phyloP scores from a whole-genome alignment of 2,888 invertebrate genomes.

The Drosophila niveifrons region DNA sequence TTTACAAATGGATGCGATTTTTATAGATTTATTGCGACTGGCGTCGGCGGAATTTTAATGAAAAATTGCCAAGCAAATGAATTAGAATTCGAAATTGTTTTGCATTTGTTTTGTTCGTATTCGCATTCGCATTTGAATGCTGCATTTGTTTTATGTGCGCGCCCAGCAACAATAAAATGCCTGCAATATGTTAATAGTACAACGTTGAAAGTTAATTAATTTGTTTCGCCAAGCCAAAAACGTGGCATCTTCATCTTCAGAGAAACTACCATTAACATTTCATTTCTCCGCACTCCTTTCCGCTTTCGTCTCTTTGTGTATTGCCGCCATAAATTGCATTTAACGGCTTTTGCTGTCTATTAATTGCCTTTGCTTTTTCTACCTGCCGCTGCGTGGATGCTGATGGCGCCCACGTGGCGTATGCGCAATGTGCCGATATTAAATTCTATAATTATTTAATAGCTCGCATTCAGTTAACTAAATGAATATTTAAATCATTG shows the following conservation, averaged over 20 bases:
- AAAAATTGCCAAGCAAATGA: conserved; percentile 35
- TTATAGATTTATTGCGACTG: conserved; percentile 39
- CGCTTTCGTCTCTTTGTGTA: conserved; percentile 23
- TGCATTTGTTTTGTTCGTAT: background rate
- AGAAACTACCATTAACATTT: conserved; percentile 18
- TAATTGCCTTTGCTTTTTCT: conserved; percentile 61
- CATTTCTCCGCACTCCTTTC: conserved; percentile 22
- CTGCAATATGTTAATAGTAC: conserved; percentile 31
- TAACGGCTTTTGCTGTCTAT: conserved; percentile 63
- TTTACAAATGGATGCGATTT: conserved; percentile 40
- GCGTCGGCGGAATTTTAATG: conserved; percentile 61
- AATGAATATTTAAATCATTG: conserved; percentile 38
- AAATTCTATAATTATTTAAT: conserved; percentile 55
- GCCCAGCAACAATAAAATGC: background rate
- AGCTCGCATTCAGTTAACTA: conserved; percentile 39
- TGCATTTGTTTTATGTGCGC: conserved; percentile 38
- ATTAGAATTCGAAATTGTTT: conserved; percentile 34
- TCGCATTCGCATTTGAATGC: conserved; percentile 3
- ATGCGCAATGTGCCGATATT: conserved; percentile 24
- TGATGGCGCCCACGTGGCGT: conserved; percentile 26
- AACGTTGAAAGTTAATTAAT: conserved; percentile 48
- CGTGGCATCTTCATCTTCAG: conserved; percentile 17
- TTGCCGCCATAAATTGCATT: conserved; percentile 73
- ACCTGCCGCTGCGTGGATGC: no score
- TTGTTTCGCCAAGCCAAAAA: conserved; percentile 17